A percentile compares a stretch with the other conserved stretches of the same genome.
Conservation (phyloP, 1,140 invertebrate species). For the Riptortus pedestris region DNA sequence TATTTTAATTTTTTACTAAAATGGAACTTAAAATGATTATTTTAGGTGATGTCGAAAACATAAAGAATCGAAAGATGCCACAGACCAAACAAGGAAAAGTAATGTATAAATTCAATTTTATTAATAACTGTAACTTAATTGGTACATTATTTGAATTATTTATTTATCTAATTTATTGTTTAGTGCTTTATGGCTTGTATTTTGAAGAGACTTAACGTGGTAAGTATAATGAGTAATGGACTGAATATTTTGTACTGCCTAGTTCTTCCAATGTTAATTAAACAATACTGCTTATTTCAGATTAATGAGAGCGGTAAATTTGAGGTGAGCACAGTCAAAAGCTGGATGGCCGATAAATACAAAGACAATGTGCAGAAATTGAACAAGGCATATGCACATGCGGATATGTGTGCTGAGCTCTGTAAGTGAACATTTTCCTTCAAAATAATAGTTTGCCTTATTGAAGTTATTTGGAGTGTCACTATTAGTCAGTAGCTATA, state of each 20-base stretch:
- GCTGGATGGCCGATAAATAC: slow-evolving; percentile 1
- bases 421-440: neutral
- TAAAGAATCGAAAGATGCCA: slow-evolving; percentile 8
- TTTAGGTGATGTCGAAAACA: slow-evolving; percentile 10
- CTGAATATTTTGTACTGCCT: neutral
- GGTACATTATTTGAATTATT: neutral
- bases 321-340: slow-evolving; percentile 8
- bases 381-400: neutral
- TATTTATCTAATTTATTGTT: neutral
- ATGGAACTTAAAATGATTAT: no score
- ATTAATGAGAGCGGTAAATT: slow-evolving; percentile 5
- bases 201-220: slow-evolving; percentile 12
- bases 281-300: neutral
- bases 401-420: slow-evolving; percentile 10
- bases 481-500: no score
- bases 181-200: slow-evolving; percentile 20
- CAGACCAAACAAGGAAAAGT: slow-evolving; percentile 10
- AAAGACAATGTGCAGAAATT: slow-evolving; percentile 7
- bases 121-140: neutral
- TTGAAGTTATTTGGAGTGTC: no score
- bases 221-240: neutral
- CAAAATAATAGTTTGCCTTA: no score
- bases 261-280: neutral
- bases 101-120: neutral
- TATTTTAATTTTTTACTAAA: no score